Evolutionary conservation across 2,888 invertebrate genomes (phyloP).

Genomic region (Bruchidius siliquastri): DNA sequence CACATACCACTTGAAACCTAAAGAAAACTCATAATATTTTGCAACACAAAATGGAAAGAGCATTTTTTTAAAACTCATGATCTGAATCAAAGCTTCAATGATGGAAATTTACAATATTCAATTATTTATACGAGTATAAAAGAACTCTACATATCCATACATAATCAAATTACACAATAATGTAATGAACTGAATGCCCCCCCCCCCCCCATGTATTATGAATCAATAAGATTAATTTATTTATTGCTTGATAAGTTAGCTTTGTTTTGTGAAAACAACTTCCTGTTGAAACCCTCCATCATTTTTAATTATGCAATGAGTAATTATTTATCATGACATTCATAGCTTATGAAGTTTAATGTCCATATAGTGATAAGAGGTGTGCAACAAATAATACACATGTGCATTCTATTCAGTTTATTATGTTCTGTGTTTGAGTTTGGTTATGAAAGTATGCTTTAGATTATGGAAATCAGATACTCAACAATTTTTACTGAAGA

Average conservation of each 20-base stretch:
- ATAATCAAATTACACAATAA: too few species aligned
- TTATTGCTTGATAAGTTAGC: background rate
- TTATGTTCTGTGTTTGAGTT: background rate
- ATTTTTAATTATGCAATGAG: background rate
- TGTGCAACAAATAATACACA: background rate
- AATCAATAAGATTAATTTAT: too few species aligned
- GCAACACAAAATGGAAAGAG: too few species aligned
- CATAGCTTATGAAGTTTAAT: background rate
- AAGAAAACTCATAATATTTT: too few species aligned
- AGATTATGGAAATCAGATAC: background rate
- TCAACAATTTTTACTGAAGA: background rate
- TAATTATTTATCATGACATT: background rate
- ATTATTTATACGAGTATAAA: too few species aligned
- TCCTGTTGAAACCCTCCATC: background rate
- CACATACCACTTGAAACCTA: too few species aligned
- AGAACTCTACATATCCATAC: too few species aligned
- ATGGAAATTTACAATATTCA: too few species aligned
- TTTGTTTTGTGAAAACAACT: background rate
- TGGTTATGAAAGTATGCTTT: background rate
- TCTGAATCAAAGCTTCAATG: too few species aligned
- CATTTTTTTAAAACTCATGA: too few species aligned
- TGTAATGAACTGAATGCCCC: too few species aligned
- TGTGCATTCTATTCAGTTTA: background rate
- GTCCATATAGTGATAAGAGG: background rate
- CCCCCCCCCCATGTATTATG: too few species aligned